Percentiles rank a stretch among this genome's conserved stretches.
Conservation (phyloP, 1,140 invertebrate species). For the Drosophila tani region DNA sequence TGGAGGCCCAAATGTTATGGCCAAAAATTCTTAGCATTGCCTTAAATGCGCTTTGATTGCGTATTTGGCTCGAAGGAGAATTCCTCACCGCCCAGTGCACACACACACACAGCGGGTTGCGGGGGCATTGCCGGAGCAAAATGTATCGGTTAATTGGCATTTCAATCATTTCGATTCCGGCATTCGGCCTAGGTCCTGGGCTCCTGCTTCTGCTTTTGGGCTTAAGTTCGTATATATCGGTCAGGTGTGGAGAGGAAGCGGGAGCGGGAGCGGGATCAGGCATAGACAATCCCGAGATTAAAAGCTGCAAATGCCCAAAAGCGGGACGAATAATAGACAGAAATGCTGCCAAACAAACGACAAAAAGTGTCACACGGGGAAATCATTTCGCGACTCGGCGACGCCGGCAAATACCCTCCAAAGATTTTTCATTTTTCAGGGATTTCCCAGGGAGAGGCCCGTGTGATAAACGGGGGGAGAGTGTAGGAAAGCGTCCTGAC, state of each 20-base stretch:
- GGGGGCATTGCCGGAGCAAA: conserved; percentile 6
- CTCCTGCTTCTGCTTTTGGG: too few species aligned
- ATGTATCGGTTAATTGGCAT: conserved; percentile 75
- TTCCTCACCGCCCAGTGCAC: conserved; percentile 19
- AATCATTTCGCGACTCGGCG: not conserved
- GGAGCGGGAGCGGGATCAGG: too few species aligned
- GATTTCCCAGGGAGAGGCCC: not conserved
- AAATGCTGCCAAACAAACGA: conserved; percentile 5
- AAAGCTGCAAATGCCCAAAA: conserved; percentile 41
- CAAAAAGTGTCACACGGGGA: conserved; percentile 33
- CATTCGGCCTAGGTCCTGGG: conserved; percentile 1
- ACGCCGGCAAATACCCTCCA: not conserved
- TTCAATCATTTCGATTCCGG: conserved; percentile 58
- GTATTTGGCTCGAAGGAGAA: conserved; percentile 32
- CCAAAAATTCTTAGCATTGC: conserved; percentile 63
- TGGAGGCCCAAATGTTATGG: conserved; percentile 15
- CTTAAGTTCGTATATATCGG: not conserved
- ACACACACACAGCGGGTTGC: conserved; percentile 1
- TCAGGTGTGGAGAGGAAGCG: not conserved
- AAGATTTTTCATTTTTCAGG: not conserved
- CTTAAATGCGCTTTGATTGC: conserved; percentile 61
- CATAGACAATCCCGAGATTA: conserved; percentile 18
- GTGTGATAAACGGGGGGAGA: not conserved
- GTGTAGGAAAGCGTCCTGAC: conserved; percentile 13
- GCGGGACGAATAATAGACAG: conserved; percentile 22